Evolutionary conservation across 2,888 invertebrate species (phyloP), one percentile per base, ranked within the genome.

Genomic region (Ephialtes manifestator): DNA sequence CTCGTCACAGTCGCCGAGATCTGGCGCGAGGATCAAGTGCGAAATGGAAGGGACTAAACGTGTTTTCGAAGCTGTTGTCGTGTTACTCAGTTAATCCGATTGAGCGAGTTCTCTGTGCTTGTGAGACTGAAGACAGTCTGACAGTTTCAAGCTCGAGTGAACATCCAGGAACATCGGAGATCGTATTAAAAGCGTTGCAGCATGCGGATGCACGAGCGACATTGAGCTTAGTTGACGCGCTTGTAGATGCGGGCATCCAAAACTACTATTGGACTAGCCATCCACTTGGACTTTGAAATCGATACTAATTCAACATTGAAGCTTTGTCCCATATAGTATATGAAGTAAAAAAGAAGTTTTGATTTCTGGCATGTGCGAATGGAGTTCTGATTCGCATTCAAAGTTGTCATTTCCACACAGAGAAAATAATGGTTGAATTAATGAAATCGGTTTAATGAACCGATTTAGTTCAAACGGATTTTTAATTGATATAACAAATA

Each of bases 61-160:
- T 75, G 63, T 75, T 75, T 75, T 75, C 74, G 60, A 63, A 48
- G 74, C 63, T 28, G 60, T 75, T 60, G 74, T 75, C 74, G 74
- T 72, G 72, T 72, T 72, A 43, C 58, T 43, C n/a, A 20, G 63
- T 28, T 75, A 75, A 75, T 75, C 75, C 75, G 46, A 75, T 75
- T 75, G 60, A 35, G 51, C 75, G 31, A 48, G 75, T 75, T 48
- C 75, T 20, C 70, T 18, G 7, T 63, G 63, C 18, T 63, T 39
- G 65, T 2, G 39, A 65, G n/a, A 20, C 43, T 11, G 39, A 65
- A 65, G 65, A 68, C 68, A 68, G 68, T 43, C 53, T 15, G 55
- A n/a, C 71, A 53, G 53, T 51, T 53, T 71, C 53, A 35, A 53
- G 51, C 53, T 39, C 53, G 55, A 35, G 35, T 7, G 53, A 71